A percentile compares a stretch with the other conserved stretches of the same genome.
These are phyloP conservation scores for Pristionchus maxplancki DNA, from an alignment of 2,888 invertebrate species.

Conservation along the genomic window DNA sequence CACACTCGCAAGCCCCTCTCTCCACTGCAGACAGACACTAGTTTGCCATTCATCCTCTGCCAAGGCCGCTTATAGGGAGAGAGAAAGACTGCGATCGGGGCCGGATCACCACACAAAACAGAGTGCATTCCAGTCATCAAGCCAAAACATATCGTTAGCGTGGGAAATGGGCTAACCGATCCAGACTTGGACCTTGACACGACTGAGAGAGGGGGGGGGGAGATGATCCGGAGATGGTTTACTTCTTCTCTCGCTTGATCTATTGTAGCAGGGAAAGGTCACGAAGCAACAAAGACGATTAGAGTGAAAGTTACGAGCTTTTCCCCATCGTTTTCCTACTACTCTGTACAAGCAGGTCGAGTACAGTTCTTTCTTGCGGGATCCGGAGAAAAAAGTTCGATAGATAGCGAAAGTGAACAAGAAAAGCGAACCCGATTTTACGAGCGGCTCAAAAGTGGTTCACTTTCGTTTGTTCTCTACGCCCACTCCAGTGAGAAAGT, in stretches of 20 bases:
- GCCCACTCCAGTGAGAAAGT: slow-evolving; percentile 10
- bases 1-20: not conserved
- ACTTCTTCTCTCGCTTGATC: slow-evolving; percentile 16
- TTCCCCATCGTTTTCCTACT: not conserved
- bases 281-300: not conserved
- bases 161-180: not conserved
- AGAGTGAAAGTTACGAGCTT: slow-evolving; percentile 8
- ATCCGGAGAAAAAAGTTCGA: not conserved
- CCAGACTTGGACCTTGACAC: not conserved
- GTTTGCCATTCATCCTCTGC: slow-evolving; percentile 41
- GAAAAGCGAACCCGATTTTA: slow-evolving; percentile 19
- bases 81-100: not conserved
- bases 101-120: slow-evolving; percentile 33
- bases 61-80: slow-evolving; percentile 17
- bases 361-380: not conserved
- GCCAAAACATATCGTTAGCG: not conserved
- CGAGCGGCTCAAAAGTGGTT: slow-evolving; percentile 23
- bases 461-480: slow-evolving; percentile 24
- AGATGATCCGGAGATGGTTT: slow-evolving; percentile 37
- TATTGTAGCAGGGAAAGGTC: slow-evolving; percentile 34
- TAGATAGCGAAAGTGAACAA: slow-evolving; percentile 21
- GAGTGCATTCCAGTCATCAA: not conserved
- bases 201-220: not conserved
- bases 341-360: not conserved
- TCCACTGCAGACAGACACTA: slow-evolving; percentile 9